Conservation (phyloP, 2,888 invertebrate species). For the Creontiades dilutus region DNA sequence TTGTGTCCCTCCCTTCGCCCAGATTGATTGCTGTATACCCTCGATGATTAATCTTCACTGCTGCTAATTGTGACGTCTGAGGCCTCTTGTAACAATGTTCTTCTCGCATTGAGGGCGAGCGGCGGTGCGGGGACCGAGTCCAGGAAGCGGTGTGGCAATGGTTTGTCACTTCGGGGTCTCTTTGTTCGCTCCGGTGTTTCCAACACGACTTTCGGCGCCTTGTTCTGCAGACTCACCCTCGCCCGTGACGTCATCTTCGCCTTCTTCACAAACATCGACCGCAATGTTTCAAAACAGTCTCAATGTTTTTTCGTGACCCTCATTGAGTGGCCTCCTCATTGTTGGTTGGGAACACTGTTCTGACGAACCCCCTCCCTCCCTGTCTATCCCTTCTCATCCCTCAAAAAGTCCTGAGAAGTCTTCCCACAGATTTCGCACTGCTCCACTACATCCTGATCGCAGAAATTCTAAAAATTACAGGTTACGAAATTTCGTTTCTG, state of each 20-base stretch:
- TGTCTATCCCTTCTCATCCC: not conserved
- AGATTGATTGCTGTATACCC: conserved; percentile 62
- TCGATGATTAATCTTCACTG: conserved; percentile 60
- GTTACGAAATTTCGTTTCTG: no score
- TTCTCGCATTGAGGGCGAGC: not conserved
- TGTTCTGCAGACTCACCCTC: conserved; percentile 32
- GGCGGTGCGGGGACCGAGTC: not conserved
- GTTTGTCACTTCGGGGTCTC: not conserved
- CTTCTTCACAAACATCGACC: conserved; percentile 29
- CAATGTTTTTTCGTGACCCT: conserved; percentile 26
- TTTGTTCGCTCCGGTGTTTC: not conserved
- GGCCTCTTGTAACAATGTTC: conserved; percentile 37
- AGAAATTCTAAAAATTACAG: no score
- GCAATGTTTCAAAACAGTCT: conserved; percentile 28
- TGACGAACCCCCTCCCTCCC: not conserved
- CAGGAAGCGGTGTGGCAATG: conserved; percentile 22
- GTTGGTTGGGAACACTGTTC: not conserved
- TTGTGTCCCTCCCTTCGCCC: not conserved
- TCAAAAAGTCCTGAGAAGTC: not conserved
- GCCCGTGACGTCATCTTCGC: conserved; percentile 26
- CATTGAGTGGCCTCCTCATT: conserved; percentile 38
- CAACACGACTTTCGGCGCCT: conserved; percentile 37
- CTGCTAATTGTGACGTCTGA: conserved; percentile 54
- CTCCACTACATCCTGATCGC: no score
- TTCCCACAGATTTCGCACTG: not conserved